These are phyloP conservation scores for Cerceris ruficornis DNA, from an alignment of 2,888 invertebrate species.

Conservation along the genomic window DNA sequence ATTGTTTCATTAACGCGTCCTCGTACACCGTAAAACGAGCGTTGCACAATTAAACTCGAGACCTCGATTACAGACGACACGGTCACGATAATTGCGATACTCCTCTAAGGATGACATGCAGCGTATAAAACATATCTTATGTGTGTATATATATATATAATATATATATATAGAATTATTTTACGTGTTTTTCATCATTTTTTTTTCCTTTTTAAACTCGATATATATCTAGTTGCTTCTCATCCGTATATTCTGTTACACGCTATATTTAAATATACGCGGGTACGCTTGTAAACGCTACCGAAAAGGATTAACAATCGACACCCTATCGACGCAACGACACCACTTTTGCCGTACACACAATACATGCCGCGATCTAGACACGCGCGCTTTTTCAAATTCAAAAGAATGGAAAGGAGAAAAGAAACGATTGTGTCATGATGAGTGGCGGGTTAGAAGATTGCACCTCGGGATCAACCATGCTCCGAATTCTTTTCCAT, in stretches of 20 bases:
- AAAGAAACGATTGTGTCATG: slow-evolving; percentile 59
- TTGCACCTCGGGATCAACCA: slow-evolving; percentile 51
- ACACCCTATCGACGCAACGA: slow-evolving; percentile 65
- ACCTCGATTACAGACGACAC: slow-evolving; percentile 67
- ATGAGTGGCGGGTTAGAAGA: slow-evolving; percentile 33
- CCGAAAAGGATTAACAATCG: slow-evolving; percentile 73
- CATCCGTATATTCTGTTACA: slow-evolving; percentile 69
- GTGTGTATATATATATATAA: slow-evolving; percentile 67
- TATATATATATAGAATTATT: slow-evolving; percentile 41
- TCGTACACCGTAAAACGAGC: slow-evolving; percentile 64
- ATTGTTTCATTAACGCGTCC: slow-evolving; percentile 31
- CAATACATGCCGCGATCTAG: not conserved
- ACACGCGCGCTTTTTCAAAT: slow-evolving; percentile 38
- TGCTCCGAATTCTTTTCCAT: not conserved
- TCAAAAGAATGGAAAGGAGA: slow-evolving; percentile 62
- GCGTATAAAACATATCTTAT: slow-evolving; percentile 81
- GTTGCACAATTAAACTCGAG: slow-evolving; percentile 61
- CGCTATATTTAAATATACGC: slow-evolving; percentile 71
- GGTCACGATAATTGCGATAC: slow-evolving; percentile 71
- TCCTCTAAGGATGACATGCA: slow-evolving; percentile 77
- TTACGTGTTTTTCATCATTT: slow-evolving; percentile 38
- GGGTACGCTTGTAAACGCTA: slow-evolving; percentile 69
- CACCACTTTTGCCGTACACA: slow-evolving; percentile 15
- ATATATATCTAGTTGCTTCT: slow-evolving; percentile 60
- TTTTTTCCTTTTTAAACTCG: slow-evolving; percentile 39